phyloP scores from a whole-genome alignment of 1,140 invertebrate genomes.

The Aradophagus sp. region DNA sequence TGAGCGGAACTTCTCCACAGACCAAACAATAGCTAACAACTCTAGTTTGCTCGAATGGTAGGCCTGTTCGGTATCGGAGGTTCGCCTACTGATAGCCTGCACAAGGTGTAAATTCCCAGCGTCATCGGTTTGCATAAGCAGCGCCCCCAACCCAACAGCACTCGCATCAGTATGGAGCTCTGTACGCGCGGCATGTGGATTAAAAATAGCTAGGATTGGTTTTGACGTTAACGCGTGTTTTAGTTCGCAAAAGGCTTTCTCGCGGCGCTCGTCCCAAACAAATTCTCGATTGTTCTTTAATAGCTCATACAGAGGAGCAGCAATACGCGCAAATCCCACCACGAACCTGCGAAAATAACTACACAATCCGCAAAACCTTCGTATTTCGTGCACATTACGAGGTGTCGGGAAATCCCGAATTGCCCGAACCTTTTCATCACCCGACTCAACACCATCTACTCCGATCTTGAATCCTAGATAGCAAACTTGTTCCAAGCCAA shows the following conservation, averaged over 20 bases:
- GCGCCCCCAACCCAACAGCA: slow-evolving; percentile 34
- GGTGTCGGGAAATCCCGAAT: slow-evolving; percentile 7
- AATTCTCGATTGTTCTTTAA: slow-evolving; percentile 4
- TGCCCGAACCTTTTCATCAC: slow-evolving; percentile 4
- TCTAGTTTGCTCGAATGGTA: slow-evolving; percentile 17
- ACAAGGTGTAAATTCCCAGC: neutral
- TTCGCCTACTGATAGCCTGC: slow-evolving; percentile 13
- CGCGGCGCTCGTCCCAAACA: neutral
- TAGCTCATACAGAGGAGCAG: slow-evolving; percentile 2
- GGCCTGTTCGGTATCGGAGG: neutral
- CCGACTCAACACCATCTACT: slow-evolving; percentile 2
- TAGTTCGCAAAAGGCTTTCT: slow-evolving; percentile 1
- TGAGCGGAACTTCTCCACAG: neutral
- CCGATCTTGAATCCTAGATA: slow-evolving; percentile 7
- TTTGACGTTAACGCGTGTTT: slow-evolving; percentile 27
- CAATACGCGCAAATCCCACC: neutral
- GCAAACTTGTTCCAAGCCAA: slow-evolving; percentile 1
- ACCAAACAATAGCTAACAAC: slow-evolving; percentile 9
- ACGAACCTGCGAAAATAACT: slow-evolving; percentile 17
- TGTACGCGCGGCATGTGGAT: slow-evolving; percentile 50
- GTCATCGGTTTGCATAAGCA: slow-evolving; percentile 38
- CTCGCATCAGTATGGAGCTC: slow-evolving; percentile 46
- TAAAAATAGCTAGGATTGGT: slow-evolving; percentile 62
- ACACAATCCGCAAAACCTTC: slow-evolving; percentile 4
- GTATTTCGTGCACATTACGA: slow-evolving; percentile 4